Base-by-base conservation (phyloP, 2,888 invertebrate species). In the Rotaria macrura region DNA sequence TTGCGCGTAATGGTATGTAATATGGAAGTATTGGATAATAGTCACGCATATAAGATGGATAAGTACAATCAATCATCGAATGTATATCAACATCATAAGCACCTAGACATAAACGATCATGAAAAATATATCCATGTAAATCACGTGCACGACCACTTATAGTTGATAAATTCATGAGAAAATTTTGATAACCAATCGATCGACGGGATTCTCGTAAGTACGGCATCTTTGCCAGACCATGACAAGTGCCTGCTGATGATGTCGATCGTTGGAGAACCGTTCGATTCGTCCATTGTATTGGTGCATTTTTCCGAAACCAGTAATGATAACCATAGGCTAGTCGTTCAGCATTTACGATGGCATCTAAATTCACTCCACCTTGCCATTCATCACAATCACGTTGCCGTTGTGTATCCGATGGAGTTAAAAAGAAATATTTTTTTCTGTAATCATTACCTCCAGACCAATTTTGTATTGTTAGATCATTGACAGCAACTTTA, bases 401-500 rank as follows among this genome's bases (percentile, higher is more conserved):
- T 84, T 87, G 85, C 23, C 54, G 54, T 29, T 43, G 54, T 7
- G 87, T 85, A 43, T 84, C 86, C 25, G 29, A 47, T 12, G 55
- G 34, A 20, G 87, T 65, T 20, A 87, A 72, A 55, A 87, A 85
- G 3, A 87, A 38, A 54, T 85, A 85, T 20, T 83, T 55, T 29
- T 85, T 87, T 49, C 55, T 49, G 57, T 85, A 87, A 65, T 87
- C 87, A 84, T 87, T 87, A 34, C 87, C 87, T 52, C 57, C 52
- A 34, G 85, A 85, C 87, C 87, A 87, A 84, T 87, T 87, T 52
- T 87, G 87, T 55, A 87, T 87, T 2, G 87, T 87, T n/a, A 87
- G 79, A 74, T 87, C 87, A 4, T 87, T 87, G 23, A 52, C 52
- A 5, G 52, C 52, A 49, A 49, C 17, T 49, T 4, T 49, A 17